A percentile compares a stretch with the other conserved stretches of the same genome.
These are phyloP conservation scores for Caenorhabditis sp. DNA, from an alignment of 2,888 invertebrate genomes.

Conservation along the genomic window DNA sequence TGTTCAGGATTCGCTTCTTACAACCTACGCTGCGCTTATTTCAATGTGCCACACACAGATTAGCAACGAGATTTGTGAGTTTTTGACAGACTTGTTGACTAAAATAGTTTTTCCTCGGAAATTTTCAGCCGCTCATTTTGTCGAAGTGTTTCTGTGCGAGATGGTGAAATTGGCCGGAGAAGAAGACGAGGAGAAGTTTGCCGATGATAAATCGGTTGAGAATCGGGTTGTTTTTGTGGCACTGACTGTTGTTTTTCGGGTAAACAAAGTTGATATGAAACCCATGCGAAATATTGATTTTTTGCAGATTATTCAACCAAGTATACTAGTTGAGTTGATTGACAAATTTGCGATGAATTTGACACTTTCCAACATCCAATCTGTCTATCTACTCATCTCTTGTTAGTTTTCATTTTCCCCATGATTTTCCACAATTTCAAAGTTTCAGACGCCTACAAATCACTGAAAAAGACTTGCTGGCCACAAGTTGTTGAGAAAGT, in stretches of 20 bases:
- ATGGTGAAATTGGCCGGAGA: conserved; percentile 39
- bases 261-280: too few relatives aligned
- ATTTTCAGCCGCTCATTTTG: conserved; percentile 53
- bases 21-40: conserved; percentile 45
- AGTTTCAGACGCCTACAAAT: conserved; percentile 23
- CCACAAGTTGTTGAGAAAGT: conserved; percentile 25
- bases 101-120: conserved; percentile 7
- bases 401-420: conserved; percentile 30
- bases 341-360: conserved; percentile 31
- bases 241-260: conserved; percentile 45
- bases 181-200: conserved; percentile 23
- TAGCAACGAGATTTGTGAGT: conserved; percentile 54
- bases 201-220: conserved; percentile 52
- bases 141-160: conserved; percentile 52
- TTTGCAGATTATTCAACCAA: conserved; percentile 36
- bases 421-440: too few relatives aligned
- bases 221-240: conserved; percentile 50
- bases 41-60: conserved; percentile 52
- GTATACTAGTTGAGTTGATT: conserved; percentile 38
- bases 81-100: too few relatives aligned
- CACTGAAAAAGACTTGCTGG: conserved; percentile 43
- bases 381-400: conserved; percentile 28
- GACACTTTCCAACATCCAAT: conserved; percentile 39
- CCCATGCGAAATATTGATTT: neutral
- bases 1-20: conserved; percentile 47